Conservation (phyloP, 1,140 invertebrate genomes). For the Drosophila sulfurigaster region DNA sequence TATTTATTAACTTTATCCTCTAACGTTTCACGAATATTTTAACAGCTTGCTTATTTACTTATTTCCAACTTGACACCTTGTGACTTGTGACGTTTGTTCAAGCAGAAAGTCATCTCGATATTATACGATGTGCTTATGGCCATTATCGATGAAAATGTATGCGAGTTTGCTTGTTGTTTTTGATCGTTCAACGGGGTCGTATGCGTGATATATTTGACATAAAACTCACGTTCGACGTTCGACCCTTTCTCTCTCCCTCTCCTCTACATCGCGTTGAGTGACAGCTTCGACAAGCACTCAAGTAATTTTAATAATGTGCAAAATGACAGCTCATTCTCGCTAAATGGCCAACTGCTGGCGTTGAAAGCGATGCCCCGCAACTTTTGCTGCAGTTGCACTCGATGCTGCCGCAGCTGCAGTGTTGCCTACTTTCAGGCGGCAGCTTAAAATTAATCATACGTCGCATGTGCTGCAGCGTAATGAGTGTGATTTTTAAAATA, state of each 20-base stretch:
- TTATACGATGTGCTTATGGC: slow-evolving; percentile 43
- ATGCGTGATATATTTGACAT: slow-evolving; percentile 62
- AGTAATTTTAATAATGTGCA: slow-evolving; percentile 80
- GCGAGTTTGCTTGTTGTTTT: slow-evolving; percentile 4
- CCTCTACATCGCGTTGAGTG: slow-evolving; percentile 5
- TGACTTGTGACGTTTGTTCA: not conserved
- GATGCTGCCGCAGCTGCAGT: slow-evolving; percentile 13
- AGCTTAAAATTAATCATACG: slow-evolving; percentile 73
- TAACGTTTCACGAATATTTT: no score
- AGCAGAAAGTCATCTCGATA: slow-evolving; percentile 20
- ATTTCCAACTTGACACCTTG: not conserved
- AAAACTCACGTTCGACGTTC: slow-evolving; percentile 42
- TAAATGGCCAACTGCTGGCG: slow-evolving; percentile 60
- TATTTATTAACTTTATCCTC: no score
- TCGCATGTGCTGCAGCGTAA: slow-evolving; percentile 53
- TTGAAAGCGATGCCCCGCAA: slow-evolving; percentile 27
- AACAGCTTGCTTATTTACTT: not conserved
- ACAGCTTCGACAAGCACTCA: slow-evolving; percentile 26
- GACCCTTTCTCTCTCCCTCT: no score
- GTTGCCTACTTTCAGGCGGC: slow-evolving; percentile 39
- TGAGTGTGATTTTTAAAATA: slow-evolving; percentile 58
- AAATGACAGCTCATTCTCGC: slow-evolving; percentile 64
- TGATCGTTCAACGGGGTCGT: slow-evolving; percentile 40
- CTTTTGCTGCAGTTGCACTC: slow-evolving; percentile 26
- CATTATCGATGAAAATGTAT: slow-evolving; percentile 7